These are phyloP conservation scores for Ceratosolen fusciceps DNA, from an alignment of 1,140 invertebrate species.

Conservation along the genomic window DNA sequence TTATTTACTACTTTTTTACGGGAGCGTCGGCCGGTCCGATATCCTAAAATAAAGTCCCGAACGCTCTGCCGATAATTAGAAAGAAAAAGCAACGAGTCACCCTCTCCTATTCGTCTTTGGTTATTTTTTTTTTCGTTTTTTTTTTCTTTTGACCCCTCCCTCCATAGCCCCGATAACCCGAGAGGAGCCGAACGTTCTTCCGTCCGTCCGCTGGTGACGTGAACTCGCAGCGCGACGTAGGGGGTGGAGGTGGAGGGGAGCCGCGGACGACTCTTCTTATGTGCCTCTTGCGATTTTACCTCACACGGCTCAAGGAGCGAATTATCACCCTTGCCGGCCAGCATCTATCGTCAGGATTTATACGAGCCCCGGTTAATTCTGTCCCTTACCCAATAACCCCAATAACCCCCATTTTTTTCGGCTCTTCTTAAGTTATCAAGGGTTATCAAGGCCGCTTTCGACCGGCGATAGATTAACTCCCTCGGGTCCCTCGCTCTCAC, in stretches of 20 bases:
- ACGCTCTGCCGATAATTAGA: too few species aligned
- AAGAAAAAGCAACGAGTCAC: too few species aligned
- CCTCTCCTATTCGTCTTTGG: too few species aligned
- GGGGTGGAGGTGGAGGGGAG: slow-evolving; percentile 18
- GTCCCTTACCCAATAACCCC: neutral
- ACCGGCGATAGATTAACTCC: neutral
- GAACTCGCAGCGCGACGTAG: too few species aligned
- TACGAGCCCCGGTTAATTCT: slow-evolving; percentile 62
- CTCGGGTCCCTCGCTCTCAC: neutral
- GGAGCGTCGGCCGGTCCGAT: too few species aligned
- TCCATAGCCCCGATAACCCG: slow-evolving; percentile 1
- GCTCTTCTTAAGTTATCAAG: neutral
- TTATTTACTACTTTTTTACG: too few species aligned
- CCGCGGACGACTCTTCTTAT: slow-evolving; percentile 37
- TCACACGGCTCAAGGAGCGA: slow-evolving; percentile 61
- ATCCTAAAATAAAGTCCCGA: too few species aligned
- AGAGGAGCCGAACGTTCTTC: too few species aligned
- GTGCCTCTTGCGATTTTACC: slow-evolving; percentile 59
- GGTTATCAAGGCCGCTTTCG: neutral
- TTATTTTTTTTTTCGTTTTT: too few species aligned
- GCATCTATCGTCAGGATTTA: slow-evolving; percentile 58
- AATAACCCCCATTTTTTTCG: neutral
- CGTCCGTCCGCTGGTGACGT: too few species aligned
- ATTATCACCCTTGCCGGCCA: slow-evolving; percentile 60
- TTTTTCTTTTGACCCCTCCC: too few species aligned